Conservation (phyloP, 2,113 vertebrate genomes). For the Ptilorrhoa leucosticta region DNA sequence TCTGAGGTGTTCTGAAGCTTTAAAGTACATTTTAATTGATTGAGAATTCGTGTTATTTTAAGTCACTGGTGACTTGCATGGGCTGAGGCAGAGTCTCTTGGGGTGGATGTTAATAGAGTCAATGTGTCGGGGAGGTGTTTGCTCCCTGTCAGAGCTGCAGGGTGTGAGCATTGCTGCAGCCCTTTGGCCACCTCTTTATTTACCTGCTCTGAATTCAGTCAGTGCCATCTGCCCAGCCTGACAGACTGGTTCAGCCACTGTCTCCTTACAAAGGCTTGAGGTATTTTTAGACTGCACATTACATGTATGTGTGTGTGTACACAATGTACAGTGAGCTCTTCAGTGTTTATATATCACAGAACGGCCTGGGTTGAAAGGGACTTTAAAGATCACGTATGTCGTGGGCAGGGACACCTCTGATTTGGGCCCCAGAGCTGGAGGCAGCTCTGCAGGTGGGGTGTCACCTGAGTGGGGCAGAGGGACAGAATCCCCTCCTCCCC, state of each 20-base stretch:
- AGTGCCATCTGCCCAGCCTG: neutral
- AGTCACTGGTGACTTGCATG: neutral
- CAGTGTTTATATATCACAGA: fast-evolving
- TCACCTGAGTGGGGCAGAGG: neutral
- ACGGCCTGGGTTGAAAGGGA: neutral
- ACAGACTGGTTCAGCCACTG: neutral
- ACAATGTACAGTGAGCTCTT: neutral
- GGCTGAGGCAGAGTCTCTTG: neutral
- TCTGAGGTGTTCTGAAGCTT: neutral
- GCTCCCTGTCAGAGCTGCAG: neutral
- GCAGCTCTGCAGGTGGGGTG: neutral
- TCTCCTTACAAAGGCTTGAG: neutral
- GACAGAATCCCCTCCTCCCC: neutral
- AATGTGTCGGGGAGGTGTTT: neutral
- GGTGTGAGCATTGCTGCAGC: neutral
- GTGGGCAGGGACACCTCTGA: neutral
- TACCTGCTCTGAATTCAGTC: neutral
- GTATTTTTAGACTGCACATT: neutral
- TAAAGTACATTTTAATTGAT: neutral
- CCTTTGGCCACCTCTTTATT: neutral
- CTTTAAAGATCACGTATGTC: fast-evolving
- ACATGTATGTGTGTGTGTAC: neutral
- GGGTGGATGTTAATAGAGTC: neutral
- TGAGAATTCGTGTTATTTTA: neutral
- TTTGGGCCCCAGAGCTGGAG: neutral